These are phyloP conservation scores for Melanchra persicariae DNA, from an alignment of 2,888 invertebrate genomes.

Conservation along the genomic window DNA sequence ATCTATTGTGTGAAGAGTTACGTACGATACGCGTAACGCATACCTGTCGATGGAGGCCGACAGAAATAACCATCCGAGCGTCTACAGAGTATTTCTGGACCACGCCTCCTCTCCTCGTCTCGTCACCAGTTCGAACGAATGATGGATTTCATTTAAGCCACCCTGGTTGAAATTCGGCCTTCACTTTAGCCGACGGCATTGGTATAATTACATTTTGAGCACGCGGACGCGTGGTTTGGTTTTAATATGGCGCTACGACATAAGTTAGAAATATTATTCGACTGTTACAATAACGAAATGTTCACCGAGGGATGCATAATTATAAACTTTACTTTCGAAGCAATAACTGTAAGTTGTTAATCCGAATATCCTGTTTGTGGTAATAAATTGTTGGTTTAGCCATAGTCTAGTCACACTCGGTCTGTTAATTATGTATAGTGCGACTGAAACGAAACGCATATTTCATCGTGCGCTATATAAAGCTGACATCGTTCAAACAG, in stretches of 20 bases:
- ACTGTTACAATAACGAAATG: conserved; percentile 47
- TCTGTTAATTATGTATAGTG: conserved; percentile 44
- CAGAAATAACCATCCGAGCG: conserved; percentile 79
- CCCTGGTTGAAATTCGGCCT: conserved; percentile 49
- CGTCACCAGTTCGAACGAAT: conserved; percentile 50
- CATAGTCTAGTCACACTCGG: conserved; percentile 43
- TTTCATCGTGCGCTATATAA: conserved; percentile 67
- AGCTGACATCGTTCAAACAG: conserved; percentile 67
- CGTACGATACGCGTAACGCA: conserved; percentile 68
- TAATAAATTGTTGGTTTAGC: conserved; percentile 45
- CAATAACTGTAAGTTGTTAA: conserved; percentile 55
- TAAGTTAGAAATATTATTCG: conserved; percentile 47
- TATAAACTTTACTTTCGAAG: conserved; percentile 59
- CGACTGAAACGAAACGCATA: conserved; percentile 65
- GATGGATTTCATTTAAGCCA: conserved; percentile 52
- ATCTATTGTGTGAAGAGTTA: conserved; percentile 69
- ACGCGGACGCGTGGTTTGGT: conserved; percentile 21
- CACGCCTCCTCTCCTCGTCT: conserved; percentile 61
- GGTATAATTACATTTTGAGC: conserved; percentile 48
- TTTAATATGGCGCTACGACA: conserved; percentile 35
- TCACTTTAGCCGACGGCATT: conserved; percentile 46
- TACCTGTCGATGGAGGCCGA: conserved; percentile 83
- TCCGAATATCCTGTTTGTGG: conserved; percentile 53
- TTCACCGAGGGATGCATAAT: conserved; percentile 57
- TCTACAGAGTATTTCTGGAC: conserved; percentile 77